phyloP scores from a whole-genome alignment of 2,888 invertebrate genomes.

The Ethmia dodecea region DNA sequence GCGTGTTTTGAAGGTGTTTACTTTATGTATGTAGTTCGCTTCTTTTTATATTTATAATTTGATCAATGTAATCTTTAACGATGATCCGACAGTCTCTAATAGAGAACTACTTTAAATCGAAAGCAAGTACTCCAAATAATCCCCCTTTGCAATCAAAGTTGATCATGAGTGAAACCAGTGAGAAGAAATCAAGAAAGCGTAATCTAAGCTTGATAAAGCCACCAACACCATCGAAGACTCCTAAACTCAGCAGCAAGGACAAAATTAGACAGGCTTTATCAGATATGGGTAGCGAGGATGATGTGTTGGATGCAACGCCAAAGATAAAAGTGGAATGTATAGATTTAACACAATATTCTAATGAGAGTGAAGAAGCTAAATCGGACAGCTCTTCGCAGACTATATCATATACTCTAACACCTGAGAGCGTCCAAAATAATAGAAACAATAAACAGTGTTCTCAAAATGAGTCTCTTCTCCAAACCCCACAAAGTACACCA shows the following conservation, averaged over 20 bases:
- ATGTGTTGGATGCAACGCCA: slow-evolving; percentile 4
- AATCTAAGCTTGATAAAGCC: slow-evolving; percentile 30
- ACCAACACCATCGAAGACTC: slow-evolving; percentile 25
- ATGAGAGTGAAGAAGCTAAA: neutral
- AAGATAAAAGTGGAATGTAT: neutral
- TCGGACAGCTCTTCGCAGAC: slow-evolving; percentile 24
- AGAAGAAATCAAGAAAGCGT: slow-evolving; percentile 18
- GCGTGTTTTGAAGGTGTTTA: too few relatives aligned
- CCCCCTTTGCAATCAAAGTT: slow-evolving; percentile 14
- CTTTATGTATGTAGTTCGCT: too few relatives aligned
- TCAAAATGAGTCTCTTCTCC: neutral
- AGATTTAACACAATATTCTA: slow-evolving; percentile 5
- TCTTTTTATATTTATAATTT: neutral
- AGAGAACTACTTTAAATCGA: slow-evolving; percentile 30
- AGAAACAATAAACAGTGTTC: too few relatives aligned
- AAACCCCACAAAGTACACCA: neutral
- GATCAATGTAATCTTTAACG: neutral
- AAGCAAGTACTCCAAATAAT: slow-evolving; percentile 16
- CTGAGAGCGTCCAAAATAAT: slow-evolving; percentile 11
- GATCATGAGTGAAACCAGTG: slow-evolving; percentile 12
- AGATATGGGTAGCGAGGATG: slow-evolving; percentile 40
- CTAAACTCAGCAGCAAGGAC: slow-evolving; percentile 19
- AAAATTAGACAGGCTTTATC: slow-evolving; percentile 36
- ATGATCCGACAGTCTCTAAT: slow-evolving; percentile 33
- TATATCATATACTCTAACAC: slow-evolving; percentile 25